phyloP scores from a whole-genome alignment of 2,113 vertebrate genomes.

The Psephotus haematonotus region DNA sequence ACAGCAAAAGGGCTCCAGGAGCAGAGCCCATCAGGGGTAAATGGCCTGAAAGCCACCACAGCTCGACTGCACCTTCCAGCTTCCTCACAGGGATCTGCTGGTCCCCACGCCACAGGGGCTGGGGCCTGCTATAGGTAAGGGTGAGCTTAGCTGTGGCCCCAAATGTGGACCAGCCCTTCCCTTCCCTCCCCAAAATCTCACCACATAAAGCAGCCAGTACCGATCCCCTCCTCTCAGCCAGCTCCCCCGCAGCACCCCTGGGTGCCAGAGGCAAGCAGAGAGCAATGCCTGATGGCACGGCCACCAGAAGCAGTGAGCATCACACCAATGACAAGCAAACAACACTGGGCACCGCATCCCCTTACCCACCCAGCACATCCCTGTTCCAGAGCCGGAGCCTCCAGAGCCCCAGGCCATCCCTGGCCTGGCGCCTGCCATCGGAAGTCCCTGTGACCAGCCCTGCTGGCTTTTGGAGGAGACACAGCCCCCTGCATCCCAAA shows the following conservation, averaged over 20 bases:
- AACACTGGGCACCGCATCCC: neutral
- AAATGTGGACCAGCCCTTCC: neutral
- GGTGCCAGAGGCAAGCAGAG: neutral
- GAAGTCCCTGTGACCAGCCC: neutral
- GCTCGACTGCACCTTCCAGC: rapidly evolving
- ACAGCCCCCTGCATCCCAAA: neutral
- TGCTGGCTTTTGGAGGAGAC: neutral
- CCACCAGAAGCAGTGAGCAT: neutral
- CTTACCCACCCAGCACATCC: neutral
- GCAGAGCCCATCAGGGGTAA: neutral
- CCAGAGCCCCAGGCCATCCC: neutral
- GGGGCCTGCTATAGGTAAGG: neutral
- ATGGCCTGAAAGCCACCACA: neutral
- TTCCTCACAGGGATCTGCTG: rapidly evolving
- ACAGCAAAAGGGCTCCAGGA: neutral
- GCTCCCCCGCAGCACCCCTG: neutral
- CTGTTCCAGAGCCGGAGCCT: neutral
- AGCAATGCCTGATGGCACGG: neutral
- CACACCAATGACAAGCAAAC: neutral
- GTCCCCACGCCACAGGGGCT: neutral
- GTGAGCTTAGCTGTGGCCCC: neutral
- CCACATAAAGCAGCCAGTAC: neutral
- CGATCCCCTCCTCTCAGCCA: neutral
- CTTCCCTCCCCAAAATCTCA: neutral
- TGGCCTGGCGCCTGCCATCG: neutral